These are phyloP conservation scores for Drosophila parabipectinata DNA, from an alignment of 1,140 invertebrate species.

Conservation along the genomic window DNA sequence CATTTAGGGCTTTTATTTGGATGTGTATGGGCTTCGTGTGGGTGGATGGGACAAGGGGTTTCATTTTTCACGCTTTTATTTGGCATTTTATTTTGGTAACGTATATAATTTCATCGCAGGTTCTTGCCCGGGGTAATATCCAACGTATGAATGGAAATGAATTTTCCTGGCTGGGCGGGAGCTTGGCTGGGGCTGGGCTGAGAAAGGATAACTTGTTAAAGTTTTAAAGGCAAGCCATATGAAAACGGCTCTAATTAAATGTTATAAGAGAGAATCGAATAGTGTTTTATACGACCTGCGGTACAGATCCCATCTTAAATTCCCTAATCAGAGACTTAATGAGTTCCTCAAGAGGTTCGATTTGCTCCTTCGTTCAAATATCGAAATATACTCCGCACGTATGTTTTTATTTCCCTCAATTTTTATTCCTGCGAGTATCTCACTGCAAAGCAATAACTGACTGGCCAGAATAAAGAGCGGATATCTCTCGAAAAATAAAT, in stretches of 20 bases:
- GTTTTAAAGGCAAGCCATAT: not conserved
- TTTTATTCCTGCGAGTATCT: not conserved
- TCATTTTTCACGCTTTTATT: constrained; percentile 67
- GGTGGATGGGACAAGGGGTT: constrained; percentile 5
- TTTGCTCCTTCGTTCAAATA: not conserved
- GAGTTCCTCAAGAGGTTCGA: constrained; percentile 16
- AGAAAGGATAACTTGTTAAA: constrained; percentile 24
- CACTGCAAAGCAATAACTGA: constrained; percentile 27
- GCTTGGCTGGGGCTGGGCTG: constrained; percentile 10
- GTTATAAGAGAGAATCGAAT: not conserved
- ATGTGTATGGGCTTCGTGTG: constrained; percentile 6
- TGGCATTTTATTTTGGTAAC: constrained; percentile 60
- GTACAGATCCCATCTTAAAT: not conserved
- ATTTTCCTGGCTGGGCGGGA: constrained; percentile 25
- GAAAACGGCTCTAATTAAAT: constrained; percentile 20
- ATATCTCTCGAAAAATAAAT: constrained; percentile 58
- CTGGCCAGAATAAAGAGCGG: constrained; percentile 25
- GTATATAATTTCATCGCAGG: constrained; percentile 74
- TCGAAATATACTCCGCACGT: constrained; percentile 24
- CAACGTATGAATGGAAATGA: constrained; percentile 35
- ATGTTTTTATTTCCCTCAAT: constrained; percentile 10
- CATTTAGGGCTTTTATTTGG: constrained; percentile 50
- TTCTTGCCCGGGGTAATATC: constrained; percentile 47
- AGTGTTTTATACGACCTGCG: not conserved
- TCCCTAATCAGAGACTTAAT: constrained; percentile 19